phyloP scores from a whole-genome alignment of 2,113 vertebrate genomes.

The Hyla sarda region DNA sequence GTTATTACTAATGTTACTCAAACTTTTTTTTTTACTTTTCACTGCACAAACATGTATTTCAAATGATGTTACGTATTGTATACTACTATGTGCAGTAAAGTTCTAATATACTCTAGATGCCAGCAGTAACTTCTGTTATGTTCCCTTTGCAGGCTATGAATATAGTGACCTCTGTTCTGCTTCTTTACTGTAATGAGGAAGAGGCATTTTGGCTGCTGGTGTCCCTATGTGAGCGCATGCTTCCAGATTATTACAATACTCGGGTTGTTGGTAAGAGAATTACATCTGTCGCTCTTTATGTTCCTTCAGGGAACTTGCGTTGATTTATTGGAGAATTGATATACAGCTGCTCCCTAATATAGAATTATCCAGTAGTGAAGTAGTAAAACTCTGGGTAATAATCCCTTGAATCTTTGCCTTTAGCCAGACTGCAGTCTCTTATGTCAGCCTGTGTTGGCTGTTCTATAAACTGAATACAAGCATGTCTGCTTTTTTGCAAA shows the following conservation, averaged over 20 bases:
- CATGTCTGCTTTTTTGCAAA: too few species aligned
- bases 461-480: too few species aligned
- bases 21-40: too few species aligned
- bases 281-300: background rate
- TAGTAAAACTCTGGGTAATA: too few species aligned
- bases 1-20: too few species aligned
- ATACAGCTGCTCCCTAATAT: background rate
- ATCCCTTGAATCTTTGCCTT: too few species aligned
- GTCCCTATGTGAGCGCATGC: constrained; percentile 93
- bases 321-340: background rate
- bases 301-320: background rate
- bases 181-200: constrained; percentile 94
- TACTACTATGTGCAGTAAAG: background rate
- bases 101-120: background rate
- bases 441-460: too few species aligned
- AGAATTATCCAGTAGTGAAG: too few species aligned
- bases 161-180: constrained; percentile 93
- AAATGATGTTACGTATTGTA: background rate
- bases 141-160: constrained; percentile 88
- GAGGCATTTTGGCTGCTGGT: constrained; percentile 97
- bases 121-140: background rate
- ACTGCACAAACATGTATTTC: background rate
- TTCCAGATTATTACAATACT: constrained; percentile 98
- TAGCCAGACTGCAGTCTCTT: too few species aligned
- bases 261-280: constrained; percentile 92